Evolutionary conservation across 1,140 invertebrate genomes (phyloP).

Genomic region (Lordiphosa stackelbergi): DNA sequence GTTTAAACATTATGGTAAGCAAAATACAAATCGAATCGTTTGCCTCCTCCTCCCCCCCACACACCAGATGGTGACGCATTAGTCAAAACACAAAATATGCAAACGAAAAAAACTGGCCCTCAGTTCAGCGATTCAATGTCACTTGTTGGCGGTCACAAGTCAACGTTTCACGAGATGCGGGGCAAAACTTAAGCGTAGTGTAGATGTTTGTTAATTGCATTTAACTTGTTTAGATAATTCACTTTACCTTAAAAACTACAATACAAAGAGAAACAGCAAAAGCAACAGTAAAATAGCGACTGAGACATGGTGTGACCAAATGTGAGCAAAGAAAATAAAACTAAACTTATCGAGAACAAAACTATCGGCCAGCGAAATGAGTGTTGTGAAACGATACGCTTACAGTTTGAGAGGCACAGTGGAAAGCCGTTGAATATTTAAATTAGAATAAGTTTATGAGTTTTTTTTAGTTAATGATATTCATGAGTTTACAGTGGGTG

Average conservation of each 20-base stretch:
- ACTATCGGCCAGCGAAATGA: no score
- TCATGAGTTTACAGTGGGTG: slow-evolving; percentile 46
- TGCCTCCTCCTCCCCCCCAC: slow-evolving; percentile 1
- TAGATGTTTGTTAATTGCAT: neutral
- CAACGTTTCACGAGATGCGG: neutral
- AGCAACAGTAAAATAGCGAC: no score
- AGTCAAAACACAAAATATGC: slow-evolving; percentile 36
- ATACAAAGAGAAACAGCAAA: neutral
- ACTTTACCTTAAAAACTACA: slow-evolving; percentile 30
- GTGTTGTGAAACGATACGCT: no score
- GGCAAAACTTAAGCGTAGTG: neutral
- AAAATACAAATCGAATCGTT: slow-evolving; percentile 14
- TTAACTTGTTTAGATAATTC: slow-evolving; percentile 8
- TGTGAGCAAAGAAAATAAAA: no score
- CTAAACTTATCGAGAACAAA: no score
- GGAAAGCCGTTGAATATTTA: slow-evolving; percentile 6
- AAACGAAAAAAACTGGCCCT: slow-evolving; percentile 4
- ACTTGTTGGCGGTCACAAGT: neutral
- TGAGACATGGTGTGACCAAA: no score
- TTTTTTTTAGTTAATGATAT: slow-evolving; percentile 61
- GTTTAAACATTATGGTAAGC: slow-evolving; percentile 40
- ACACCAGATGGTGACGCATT: slow-evolving; percentile 61
- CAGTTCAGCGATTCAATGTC: neutral
- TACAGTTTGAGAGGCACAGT: no score
- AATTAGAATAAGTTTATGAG: slow-evolving; percentile 27